Evolutionary conservation across 2,888 invertebrate genomes (phyloP), one percentile per base, ranked within the genome.

Genomic region (Caprella mutica): DNA sequence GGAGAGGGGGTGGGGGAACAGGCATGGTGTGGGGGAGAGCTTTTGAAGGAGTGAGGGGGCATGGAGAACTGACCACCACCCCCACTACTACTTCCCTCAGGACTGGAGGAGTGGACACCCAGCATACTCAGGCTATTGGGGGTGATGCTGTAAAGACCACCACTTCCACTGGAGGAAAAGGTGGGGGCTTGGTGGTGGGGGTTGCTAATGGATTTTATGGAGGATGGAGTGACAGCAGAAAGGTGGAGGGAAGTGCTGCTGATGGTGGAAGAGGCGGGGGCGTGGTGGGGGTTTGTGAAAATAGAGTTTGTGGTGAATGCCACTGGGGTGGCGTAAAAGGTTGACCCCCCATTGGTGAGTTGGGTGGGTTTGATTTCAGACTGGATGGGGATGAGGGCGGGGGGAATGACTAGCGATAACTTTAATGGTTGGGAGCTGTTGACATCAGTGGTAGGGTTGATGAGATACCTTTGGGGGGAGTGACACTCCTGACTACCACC

Each of bases 191-290:
- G n/a, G n/a, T n/a, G n/a, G n/a, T n/a, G n/a, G n/a, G n/a, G n/a
- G n/a, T n/a, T n/a, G n/a, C n/a, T n/a, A 19, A 56, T 48, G 9
- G 58, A 50, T 56, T 64, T 64, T 44, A 64, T 55, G 14, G 54
- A 61, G 19, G 64, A 64, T 14, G 64, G 64, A 3, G 64, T 64
- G 21, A 64, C 64, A 27, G 64, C 58, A 24, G 60, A 56, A 8
- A 64, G 56, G 9, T 58, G 60, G 23, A 51, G 26, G n/a, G 52
- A 3, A 24, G 33, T 27, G 14, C 23, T 17, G 21, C 26, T 23
- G 38, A 17, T 27, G 2, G 21, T 17, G 35, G 12, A 23, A 26
- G 26, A 40, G 19, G 24, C 43, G 19, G 21, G n/a, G n/a, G 39
- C 17, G 21, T 27, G 17, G 24, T 23, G n/a, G 9, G 48, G 1